A percentile compares a stretch with the other conserved stretches of the same genome.
These are phyloP conservation scores for Drosophila cracens DNA, from an alignment of 2,888 invertebrate species.

Conservation along the genomic window DNA sequence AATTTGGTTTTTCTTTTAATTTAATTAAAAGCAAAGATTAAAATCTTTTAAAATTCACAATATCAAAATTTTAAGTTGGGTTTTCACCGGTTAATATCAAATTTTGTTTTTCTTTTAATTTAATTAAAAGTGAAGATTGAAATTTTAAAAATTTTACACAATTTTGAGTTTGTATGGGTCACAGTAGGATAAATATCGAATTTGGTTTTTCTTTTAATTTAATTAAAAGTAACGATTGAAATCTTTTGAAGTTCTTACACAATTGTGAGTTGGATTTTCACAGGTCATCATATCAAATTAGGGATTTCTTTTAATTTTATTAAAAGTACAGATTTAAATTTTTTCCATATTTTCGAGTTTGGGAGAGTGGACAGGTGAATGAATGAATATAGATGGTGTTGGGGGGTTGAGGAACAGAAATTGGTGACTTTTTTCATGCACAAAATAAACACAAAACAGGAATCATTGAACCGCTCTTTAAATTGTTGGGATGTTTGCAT, in stretches of 20 bases:
- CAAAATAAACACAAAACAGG: constrained; percentile 74
- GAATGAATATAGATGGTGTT: background rate
- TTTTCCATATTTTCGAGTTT: constrained; percentile 10
- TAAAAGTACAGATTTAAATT: constrained; percentile 48
- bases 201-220: constrained; percentile 39
- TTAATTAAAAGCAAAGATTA: too few species aligned
- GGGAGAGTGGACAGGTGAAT: background rate
- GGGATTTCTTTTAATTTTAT: constrained; percentile 63
- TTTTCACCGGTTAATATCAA: constrained; percentile 52
- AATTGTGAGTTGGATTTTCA: constrained; percentile 37
- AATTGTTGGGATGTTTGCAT: constrained; percentile 72
- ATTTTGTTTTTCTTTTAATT: constrained; percentile 60
- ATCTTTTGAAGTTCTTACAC: constrained; percentile 39
- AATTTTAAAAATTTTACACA: constrained; percentile 27
- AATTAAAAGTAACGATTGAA: background rate
- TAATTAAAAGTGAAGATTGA: constrained; percentile 54
- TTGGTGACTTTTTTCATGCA: constrained; percentile 59
- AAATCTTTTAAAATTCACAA: constrained; percentile 11
- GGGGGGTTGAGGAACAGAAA: background rate
- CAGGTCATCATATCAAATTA: constrained; percentile 43
- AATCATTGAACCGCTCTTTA: constrained; percentile 78
- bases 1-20: constrained; percentile 42
- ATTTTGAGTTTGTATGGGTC: constrained; percentile 2
- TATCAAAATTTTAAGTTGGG: constrained; percentile 18
- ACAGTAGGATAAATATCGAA: constrained; percentile 29